phyloP scores from a whole-genome alignment of 2,113 vertebrate species.

The Pseudopodoces humilis region DNA sequence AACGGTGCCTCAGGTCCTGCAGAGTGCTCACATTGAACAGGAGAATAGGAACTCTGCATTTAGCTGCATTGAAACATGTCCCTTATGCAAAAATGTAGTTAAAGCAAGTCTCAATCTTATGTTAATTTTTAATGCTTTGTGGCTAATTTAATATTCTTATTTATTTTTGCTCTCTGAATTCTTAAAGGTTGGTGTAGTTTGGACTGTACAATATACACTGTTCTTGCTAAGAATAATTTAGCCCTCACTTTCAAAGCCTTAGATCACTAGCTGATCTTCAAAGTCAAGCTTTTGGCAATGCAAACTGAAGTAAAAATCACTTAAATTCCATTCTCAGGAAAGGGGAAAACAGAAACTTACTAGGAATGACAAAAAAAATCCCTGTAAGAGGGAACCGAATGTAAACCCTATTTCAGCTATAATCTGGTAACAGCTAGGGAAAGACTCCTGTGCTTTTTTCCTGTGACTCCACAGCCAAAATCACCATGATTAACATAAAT shows the following conservation, averaged over 20 bases:
- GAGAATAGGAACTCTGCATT: not conserved
- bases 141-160: not conserved
- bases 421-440: not conserved
- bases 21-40: not conserved
- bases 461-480: slow-evolving; percentile 12
- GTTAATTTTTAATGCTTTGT: slow-evolving; percentile 22
- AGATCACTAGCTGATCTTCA: not conserved
- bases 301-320: not conserved
- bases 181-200: not conserved
- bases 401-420: slow-evolving; percentile 2
- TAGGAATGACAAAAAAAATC: not conserved
- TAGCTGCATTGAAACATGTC: not conserved
- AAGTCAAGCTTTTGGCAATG: slow-evolving; percentile 25
- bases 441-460: not conserved
- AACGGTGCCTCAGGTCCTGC: not conserved
- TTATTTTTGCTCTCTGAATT: slow-evolving; percentile 24
- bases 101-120: not conserved
- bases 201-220: not conserved
- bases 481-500: slow-evolving; percentile 34
- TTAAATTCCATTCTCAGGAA: not conserved
- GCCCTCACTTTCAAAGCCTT: not conserved
- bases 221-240: slow-evolving; percentile 28
- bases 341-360: not conserved
- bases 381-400: not conserved
- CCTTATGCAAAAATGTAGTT: not conserved